Evolutionary conservation across 2,888 invertebrate genomes (phyloP).

Genomic region (Agrochola lychnidis): DNA sequence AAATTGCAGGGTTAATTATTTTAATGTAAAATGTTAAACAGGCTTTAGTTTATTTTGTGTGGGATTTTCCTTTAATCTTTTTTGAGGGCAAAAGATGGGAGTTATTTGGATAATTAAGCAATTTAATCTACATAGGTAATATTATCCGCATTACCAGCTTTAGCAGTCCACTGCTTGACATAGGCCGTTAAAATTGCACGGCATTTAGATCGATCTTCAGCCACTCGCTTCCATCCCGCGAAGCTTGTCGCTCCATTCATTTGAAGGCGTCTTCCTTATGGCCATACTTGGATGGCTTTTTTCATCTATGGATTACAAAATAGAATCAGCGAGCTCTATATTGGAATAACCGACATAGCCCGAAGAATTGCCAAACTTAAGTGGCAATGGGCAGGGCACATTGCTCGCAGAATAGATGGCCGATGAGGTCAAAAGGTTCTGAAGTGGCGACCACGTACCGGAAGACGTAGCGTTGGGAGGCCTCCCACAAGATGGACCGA

Average conservation of each 20-base stretch:
- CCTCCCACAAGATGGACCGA: too few relatives aligned
- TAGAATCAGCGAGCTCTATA: not conserved
- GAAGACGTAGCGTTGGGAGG: too few relatives aligned
- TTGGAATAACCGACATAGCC: too few relatives aligned
- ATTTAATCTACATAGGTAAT: not conserved
- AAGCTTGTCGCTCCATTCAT: not conserved
- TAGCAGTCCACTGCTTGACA: not conserved
- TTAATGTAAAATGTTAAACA: conserved; percentile 60
- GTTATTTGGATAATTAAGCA: not conserved
- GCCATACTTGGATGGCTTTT: too few relatives aligned
- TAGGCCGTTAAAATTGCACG: not conserved
- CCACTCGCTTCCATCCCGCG: not conserved
- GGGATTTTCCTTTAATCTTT: conserved; percentile 11
- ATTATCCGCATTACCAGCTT: too few relatives aligned
- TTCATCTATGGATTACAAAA: not conserved
- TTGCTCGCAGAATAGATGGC: too few relatives aligned
- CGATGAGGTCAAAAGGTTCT: too few relatives aligned
- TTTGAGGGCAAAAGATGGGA: not conserved
- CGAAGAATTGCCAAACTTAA: too few relatives aligned
- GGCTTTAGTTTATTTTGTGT: conserved; percentile 32
- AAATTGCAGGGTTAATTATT: conserved; percentile 74
- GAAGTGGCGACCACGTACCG: too few relatives aligned
- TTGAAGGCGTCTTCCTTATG: not conserved
- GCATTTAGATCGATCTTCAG: not conserved
- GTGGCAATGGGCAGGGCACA: too few relatives aligned